Conservation (phyloP, 64 coral and sea anemone genomes). For the Pocillopora damicornis region DNA sequence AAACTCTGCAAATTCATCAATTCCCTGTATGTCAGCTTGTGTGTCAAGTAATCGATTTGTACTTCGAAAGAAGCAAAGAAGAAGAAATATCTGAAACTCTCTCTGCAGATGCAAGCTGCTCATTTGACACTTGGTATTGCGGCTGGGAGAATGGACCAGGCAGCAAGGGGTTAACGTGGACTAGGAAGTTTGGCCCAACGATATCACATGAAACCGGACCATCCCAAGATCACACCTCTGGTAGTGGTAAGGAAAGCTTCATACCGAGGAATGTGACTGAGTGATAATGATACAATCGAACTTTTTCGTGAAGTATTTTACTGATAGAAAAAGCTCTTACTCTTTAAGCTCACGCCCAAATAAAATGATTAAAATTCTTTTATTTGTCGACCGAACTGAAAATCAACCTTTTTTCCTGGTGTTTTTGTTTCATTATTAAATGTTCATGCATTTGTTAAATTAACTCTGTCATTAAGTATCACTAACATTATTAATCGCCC, state of each 20-base stretch:
- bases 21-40: neutral
- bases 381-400: too few species aligned
- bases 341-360: too few species aligned
- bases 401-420: too few species aligned
- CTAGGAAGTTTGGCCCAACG: slow-evolving; percentile 36
- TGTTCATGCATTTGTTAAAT: too few species aligned
- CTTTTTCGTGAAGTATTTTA: too few species aligned
- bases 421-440: too few species aligned
- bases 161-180: slow-evolving; percentile 62
- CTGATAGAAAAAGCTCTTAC: too few species aligned
- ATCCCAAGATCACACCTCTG: slow-evolving; percentile 56
- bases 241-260: slow-evolving; percentile 23
- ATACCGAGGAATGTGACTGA: too few species aligned
- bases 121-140: slow-evolving; percentile 57
- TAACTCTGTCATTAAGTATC: too few species aligned
- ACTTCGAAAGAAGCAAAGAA: neutral
- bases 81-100: neutral
- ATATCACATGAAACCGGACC: slow-evolving; percentile 59
- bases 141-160: slow-evolving; percentile 62
- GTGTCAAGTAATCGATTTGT: neutral
- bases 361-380: too few species aligned
- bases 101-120: slow-evolving; percentile 38
- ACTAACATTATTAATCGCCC: too few species aligned
- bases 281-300: too few species aligned
- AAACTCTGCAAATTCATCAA: neutral